Conservation (phyloP, 1,140 invertebrate species). For the Ericerus pela region DNA sequence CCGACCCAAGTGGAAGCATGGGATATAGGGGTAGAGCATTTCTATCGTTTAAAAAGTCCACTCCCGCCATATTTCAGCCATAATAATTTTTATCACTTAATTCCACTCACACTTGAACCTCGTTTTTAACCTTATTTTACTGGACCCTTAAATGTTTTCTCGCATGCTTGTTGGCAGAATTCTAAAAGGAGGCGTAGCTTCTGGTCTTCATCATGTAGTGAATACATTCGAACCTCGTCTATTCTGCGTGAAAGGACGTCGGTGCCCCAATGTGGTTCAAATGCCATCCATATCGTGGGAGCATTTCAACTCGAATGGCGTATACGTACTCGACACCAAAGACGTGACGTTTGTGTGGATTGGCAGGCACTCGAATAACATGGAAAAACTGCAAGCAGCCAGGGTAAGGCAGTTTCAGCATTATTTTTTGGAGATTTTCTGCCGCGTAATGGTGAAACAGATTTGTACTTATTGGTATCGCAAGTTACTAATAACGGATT, state of each 20-base stretch:
- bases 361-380: constrained; percentile 50
- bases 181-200: constrained; percentile 41
- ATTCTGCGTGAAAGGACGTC: constrained; percentile 53
- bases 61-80: too few species aligned
- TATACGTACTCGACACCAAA: constrained; percentile 64
- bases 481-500: too few species aligned
- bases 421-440: neutral
- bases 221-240: constrained; percentile 39
- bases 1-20: too few species aligned
- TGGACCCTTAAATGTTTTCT: too few species aligned
- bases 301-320: constrained; percentile 70
- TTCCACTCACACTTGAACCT: too few species aligned
- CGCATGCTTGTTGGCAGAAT: constrained; percentile 30
- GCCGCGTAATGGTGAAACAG: too few species aligned
- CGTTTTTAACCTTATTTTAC: too few species aligned
- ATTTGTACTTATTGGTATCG: too few species aligned
- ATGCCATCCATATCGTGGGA: constrained; percentile 55
- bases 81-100: too few species aligned
- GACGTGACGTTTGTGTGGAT: constrained; percentile 63
- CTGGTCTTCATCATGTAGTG: constrained; percentile 38
- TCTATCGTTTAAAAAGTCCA: too few species aligned
- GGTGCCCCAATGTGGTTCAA: constrained; percentile 48
- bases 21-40: too few species aligned
- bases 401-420: constrained; percentile 31
- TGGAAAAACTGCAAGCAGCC: constrained; percentile 50